phyloP scores from a whole-genome alignment of 2,113 vertebrate species.

The Seriola dumerili region DNA sequence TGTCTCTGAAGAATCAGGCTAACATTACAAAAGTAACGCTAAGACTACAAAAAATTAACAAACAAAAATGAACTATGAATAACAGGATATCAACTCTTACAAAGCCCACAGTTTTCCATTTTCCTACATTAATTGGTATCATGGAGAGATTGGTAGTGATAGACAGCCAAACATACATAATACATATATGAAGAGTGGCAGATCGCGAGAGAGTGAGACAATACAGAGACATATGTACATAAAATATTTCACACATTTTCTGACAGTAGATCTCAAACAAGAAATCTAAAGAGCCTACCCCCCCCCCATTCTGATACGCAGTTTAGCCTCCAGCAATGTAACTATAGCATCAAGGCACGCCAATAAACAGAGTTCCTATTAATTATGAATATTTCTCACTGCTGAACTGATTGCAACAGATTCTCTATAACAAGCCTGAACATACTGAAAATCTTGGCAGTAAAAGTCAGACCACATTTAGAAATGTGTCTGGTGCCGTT shows the following conservation, averaged over 20 bases:
- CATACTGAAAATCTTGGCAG: background rate
- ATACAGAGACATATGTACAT: background rate
- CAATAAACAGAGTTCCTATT: slow-evolving; percentile 21
- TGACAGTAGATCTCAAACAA: background rate
- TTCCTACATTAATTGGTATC: background rate
- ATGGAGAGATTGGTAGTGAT: background rate
- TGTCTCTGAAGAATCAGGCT: too few relatives aligned
- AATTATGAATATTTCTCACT: slow-evolving; percentile 36
- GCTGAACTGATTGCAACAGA: slow-evolving; percentile 22
- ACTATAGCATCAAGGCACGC: slow-evolving; percentile 30
- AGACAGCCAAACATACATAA: slow-evolving; percentile 25
- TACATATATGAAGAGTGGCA: slow-evolving; percentile 9
- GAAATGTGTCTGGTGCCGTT: background rate
- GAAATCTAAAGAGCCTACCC: slow-evolving; percentile 7
- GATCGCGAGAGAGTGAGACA: background rate
- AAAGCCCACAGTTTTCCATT: background rate
- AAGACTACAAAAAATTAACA: background rate
- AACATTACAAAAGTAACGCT: too few relatives aligned
- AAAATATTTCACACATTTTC: background rate
- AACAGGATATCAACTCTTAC: slow-evolving; percentile 1
- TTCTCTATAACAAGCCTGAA: slow-evolving; percentile 16
- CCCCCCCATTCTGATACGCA: background rate
- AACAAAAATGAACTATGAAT: background rate
- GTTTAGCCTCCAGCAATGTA: slow-evolving; percentile 16
- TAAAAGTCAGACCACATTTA: background rate